phyloP scores from a whole-genome alignment of 2,113 vertebrate species.

The Podilymbus podiceps region DNA sequence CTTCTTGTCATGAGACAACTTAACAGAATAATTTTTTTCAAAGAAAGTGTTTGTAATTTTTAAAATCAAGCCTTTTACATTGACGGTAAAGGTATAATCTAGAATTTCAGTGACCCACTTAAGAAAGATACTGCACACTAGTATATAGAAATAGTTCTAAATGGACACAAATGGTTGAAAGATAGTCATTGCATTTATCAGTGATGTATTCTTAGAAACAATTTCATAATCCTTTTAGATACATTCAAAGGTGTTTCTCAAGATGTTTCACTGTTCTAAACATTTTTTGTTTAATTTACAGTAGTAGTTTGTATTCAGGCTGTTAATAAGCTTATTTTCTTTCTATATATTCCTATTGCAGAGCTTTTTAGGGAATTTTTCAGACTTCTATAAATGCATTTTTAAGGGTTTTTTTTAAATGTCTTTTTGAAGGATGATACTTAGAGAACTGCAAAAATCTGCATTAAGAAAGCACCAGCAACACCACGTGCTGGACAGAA shows the following conservation, averaged over 20 bases:
- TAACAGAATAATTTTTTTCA: rapidly evolving
- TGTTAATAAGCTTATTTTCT: background rate
- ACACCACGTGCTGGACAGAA: background rate
- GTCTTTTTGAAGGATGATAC: background rate
- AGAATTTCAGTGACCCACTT: background rate
- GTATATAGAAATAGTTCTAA: background rate
- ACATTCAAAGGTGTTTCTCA: background rate
- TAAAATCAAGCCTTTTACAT: background rate
- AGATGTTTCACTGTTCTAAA: background rate
- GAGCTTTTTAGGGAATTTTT: background rate
- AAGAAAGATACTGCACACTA: background rate
- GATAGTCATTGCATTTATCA: background rate
- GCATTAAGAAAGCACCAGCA: rapidly evolving
- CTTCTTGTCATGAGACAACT: background rate
- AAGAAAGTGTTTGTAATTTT: background rate
- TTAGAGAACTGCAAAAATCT: background rate
- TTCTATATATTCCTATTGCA: background rate
- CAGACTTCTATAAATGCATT: background rate
- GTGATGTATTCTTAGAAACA: background rate
- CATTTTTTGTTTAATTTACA: background rate
- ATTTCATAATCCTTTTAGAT: background rate
- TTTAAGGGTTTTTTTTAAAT: background rate
- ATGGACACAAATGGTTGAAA: background rate
- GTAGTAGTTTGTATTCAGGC: background rate
- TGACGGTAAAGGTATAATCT: too few relatives aligned